Percentiles rank a stretch among this genome's conserved stretches.
Conservation (phyloP, 2,797 vertebrate species). For the Botia almorhae region DNA sequence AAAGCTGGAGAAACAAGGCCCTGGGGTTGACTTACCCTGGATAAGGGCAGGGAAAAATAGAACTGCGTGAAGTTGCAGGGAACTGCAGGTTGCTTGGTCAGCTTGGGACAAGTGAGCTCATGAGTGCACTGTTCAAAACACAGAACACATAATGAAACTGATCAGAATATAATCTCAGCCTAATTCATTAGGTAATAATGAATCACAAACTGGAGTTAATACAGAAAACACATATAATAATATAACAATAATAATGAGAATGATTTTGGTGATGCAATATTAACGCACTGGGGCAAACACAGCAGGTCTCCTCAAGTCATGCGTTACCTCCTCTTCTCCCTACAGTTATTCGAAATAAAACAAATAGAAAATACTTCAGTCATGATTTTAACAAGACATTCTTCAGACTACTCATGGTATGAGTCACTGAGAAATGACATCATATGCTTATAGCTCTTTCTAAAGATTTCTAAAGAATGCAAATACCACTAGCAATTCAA, state of each 20-base stretch:
- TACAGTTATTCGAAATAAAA: conserved; percentile 57
- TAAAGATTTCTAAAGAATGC: background rate
- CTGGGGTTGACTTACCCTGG: conserved; percentile 71
- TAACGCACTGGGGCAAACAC: conserved; percentile 85
- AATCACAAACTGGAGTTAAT: background rate
- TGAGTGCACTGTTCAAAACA: conserved; percentile 81
- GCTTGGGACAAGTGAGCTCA: conserved; percentile 82
- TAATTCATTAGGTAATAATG: background rate
- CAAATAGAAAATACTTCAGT: background rate
- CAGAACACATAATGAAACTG: background rate
- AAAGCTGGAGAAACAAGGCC: background rate
- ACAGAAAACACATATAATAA: background rate
- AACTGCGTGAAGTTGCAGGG: conserved; percentile 87
- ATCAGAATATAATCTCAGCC: background rate
- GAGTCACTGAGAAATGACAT: background rate
- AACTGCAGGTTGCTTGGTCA: conserved; percentile 59
- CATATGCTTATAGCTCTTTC: background rate
- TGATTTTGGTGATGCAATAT: background rate
- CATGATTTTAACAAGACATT: background rate
- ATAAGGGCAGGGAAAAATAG: conserved; percentile 78
- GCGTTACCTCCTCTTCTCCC: conserved; percentile 75
- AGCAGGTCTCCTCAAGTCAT: conserved; percentile 74
- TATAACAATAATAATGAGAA: background rate
- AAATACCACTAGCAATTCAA: background rate
- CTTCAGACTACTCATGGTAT: background rate